phyloP scores from a whole-genome alignment of 1,140 invertebrate genomes.

The Zaprionus ornatus region DNA sequence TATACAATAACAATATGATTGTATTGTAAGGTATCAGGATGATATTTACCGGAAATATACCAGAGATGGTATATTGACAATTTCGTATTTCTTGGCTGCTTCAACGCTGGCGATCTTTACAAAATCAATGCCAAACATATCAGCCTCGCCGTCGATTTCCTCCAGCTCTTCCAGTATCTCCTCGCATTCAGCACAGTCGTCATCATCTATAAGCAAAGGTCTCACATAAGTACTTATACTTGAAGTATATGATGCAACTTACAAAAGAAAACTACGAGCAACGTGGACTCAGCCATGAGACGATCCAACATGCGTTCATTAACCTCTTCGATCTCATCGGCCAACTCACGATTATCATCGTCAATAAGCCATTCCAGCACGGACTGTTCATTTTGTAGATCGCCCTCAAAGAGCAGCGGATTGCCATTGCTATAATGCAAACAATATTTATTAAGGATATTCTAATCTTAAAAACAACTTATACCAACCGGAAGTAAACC shows the following conservation, averaged over 20 bases:
- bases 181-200: slow-evolving; percentile 95
- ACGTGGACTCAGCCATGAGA: slow-evolving; percentile 93
- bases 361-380: slow-evolving; percentile 97
- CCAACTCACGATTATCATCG: slow-evolving; percentile 96
- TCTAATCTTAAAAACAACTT: background rate
- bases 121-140: slow-evolving; percentile 96
- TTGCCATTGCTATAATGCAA: slow-evolving; percentile 89
- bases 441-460: background rate
- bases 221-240: background rate
- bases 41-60: slow-evolving; percentile 90
- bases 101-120: slow-evolving; percentile 95
- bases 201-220: slow-evolving; percentile 88
- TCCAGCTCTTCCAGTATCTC: slow-evolving; percentile 94
- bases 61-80: slow-evolving; percentile 92
- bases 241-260: slow-evolving; percentile 85
- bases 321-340: slow-evolving; percentile 97
- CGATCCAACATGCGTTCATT: slow-evolving; percentile 95
- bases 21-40: background rate
- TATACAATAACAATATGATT: too few species aligned
- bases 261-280: slow-evolving; percentile 97
- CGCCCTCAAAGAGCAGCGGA: slow-evolving; percentile 96
- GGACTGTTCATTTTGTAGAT: slow-evolving; percentile 95
- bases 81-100: slow-evolving; percentile 91
- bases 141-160: slow-evolving; percentile 96
- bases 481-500: slow-evolving; percentile 90